Evolutionary conservation across 2,888 invertebrate genomes (phyloP).

Genomic region (Agapostemon virescens): DNA sequence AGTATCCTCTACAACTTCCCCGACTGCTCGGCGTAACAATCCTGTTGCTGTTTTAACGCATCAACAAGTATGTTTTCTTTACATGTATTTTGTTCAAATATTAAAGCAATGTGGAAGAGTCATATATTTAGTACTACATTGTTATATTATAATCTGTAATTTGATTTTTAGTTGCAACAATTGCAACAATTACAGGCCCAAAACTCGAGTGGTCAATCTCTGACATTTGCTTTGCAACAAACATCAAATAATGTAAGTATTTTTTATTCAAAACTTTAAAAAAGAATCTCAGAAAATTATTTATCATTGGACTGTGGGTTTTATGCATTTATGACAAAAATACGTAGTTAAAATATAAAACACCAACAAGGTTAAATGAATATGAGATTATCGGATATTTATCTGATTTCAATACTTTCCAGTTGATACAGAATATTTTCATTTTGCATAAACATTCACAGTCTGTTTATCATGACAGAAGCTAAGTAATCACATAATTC

Average conservation of each 20-base stretch:
- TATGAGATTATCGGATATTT: background rate
- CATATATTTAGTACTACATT: conserved; percentile 6
- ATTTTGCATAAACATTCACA: background rate
- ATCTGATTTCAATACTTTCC: background rate
- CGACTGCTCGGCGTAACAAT: conserved; percentile 78
- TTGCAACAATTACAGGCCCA: conserved; percentile 79
- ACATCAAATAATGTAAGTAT: conserved; percentile 76
- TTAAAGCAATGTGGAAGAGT: background rate
- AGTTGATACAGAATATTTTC: background rate
- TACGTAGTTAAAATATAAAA: background rate
- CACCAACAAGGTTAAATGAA: background rate
- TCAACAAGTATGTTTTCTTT: conserved; percentile 74
- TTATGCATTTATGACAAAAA: background rate
- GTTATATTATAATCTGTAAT: conserved; percentile 19
- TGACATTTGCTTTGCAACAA: conserved; percentile 79
- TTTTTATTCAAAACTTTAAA: background rate
- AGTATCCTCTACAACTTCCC: conserved; percentile 81
- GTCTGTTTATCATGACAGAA: background rate
- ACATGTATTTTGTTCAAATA: conserved; percentile 14
- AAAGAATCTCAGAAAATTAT: background rate
- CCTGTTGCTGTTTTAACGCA: conserved; percentile 79
- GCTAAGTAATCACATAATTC: conserved; percentile 4
- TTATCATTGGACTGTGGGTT: background rate
- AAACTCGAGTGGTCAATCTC: conserved; percentile 77
- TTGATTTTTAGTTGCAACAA: conserved; percentile 75